These are phyloP conservation scores for Caenorhabditis sinica DNA, from an alignment of 2,888 invertebrate genomes.

Conservation along the genomic window DNA sequence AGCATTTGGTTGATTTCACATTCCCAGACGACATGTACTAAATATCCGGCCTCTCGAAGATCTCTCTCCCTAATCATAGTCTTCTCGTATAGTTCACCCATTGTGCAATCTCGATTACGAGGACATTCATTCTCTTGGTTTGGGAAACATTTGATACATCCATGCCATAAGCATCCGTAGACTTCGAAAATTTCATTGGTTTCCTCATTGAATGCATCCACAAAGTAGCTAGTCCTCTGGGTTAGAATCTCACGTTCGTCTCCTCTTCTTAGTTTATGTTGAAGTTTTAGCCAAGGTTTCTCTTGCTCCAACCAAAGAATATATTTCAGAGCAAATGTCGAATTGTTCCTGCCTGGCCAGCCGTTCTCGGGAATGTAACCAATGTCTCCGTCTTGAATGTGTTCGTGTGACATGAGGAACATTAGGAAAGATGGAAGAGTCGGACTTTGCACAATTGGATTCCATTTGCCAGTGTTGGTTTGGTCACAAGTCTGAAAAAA, in stretches of 20 bases:
- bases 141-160: neutral
- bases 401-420: neutral
- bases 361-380: neutral
- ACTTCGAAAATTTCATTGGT: neutral
- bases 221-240: too few species aligned
- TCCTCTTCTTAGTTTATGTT: neutral
- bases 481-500: neutral
- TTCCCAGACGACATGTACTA: neutral
- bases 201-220: neutral
- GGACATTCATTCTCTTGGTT: neutral
- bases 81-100: neutral
- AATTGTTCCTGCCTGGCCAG: constrained; percentile 36
- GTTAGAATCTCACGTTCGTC: neutral
- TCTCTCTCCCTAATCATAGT: neutral
- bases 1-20: neutral
- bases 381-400: neutral
- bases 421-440: neutral
- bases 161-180: neutral
- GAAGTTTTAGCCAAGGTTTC: neutral
- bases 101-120: neutral
- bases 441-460: neutral
- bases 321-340: constrained; percentile 11
- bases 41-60: neutral
- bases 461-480: neutral
- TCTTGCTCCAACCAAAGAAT: constrained; percentile 7